phyloP scores from a whole-genome alignment of 2,888 invertebrate species.

The Sminthurides aquaticus region DNA sequence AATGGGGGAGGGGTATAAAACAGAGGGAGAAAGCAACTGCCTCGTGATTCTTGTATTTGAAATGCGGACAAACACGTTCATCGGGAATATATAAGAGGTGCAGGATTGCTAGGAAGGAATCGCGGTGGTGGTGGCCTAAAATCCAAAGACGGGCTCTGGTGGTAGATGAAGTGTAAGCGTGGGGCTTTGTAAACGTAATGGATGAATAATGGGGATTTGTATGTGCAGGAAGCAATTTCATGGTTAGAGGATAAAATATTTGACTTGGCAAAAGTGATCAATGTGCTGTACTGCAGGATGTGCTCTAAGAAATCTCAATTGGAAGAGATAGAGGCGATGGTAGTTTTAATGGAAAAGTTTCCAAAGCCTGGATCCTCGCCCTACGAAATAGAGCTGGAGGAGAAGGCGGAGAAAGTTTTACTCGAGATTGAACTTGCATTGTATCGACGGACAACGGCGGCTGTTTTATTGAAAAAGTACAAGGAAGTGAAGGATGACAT shows the following conservation, averaged over 20 bases:
- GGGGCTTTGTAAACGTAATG: neutral
- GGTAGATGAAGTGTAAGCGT: too few species aligned
- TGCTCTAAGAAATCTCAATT: constrained; percentile 30
- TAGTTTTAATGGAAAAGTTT: constrained; percentile 21
- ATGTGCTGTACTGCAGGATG: constrained; percentile 30
- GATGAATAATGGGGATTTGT: neutral
- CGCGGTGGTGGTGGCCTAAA: too few species aligned
- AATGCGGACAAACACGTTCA: too few species aligned
- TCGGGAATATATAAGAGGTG: too few species aligned
- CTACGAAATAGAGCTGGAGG: constrained; percentile 11
- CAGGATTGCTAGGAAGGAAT: too few species aligned
- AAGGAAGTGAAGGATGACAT: constrained; percentile 21
- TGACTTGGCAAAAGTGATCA: constrained; percentile 35
- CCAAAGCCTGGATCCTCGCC: constrained; percentile 18
- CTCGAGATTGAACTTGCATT: constrained; percentile 14
- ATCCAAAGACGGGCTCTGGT: too few species aligned
- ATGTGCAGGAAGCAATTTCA: constrained; percentile 23
- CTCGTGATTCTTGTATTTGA: too few species aligned
- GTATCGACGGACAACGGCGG: constrained; percentile 14
- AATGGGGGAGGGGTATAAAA: too few species aligned
- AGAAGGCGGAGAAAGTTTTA: constrained; percentile 5
- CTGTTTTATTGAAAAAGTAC: constrained; percentile 18
- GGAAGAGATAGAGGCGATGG: constrained; percentile 36
- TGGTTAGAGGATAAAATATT: constrained; percentile 41
- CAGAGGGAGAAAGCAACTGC: too few species aligned